Conservation (phyloP, 2,888 invertebrate species). For the Elmis aenea region DNA sequence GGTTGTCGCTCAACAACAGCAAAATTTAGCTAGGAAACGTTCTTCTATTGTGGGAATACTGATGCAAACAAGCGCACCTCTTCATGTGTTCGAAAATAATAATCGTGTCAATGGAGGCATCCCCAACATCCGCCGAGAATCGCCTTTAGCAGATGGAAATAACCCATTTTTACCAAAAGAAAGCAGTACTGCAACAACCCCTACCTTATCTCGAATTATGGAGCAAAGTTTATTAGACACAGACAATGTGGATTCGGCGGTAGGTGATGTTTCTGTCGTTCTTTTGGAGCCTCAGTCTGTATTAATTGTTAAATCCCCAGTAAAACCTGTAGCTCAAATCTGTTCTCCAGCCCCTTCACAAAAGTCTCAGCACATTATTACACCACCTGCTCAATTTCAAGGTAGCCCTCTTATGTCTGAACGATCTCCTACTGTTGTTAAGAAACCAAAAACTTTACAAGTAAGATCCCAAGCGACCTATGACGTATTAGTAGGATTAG, state of each 20-base stretch:
- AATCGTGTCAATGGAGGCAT: slow-evolving; percentile 55
- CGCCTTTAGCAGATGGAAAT: slow-evolving; percentile 8
- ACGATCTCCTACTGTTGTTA: slow-evolving; percentile 48
- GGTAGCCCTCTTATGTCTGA: slow-evolving; percentile 63
- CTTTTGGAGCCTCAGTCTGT: slow-evolving; percentile 28
- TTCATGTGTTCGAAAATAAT: slow-evolving; percentile 47
- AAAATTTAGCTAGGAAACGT: slow-evolving; percentile 52
- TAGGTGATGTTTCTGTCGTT: slow-evolving; percentile 29
- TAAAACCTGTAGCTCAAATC: slow-evolving; percentile 30
- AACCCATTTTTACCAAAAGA: slow-evolving; percentile 19
- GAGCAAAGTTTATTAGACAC: slow-evolving; percentile 61
- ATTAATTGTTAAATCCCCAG: slow-evolving; percentile 10
- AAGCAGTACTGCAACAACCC: slow-evolving; percentile 35
- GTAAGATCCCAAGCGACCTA: slow-evolving; percentile 54
- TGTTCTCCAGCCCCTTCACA: slow-evolving; percentile 45
- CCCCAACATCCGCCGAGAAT: slow-evolving; percentile 39
- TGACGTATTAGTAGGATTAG: slow-evolving; percentile 73
- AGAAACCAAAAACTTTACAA: slow-evolving; percentile 53
- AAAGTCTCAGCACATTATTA: slow-evolving; percentile 62
- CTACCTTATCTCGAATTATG: slow-evolving; percentile 58
- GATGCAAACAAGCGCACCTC: slow-evolving; percentile 59
- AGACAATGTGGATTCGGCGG: slow-evolving; percentile 48
- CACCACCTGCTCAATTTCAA: slow-evolving; percentile 69
- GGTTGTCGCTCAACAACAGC: slow-evolving; percentile 31
- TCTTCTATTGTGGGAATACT: slow-evolving; percentile 66